A percentile compares a stretch with the other conserved stretches of the same genome.
Conservation (phyloP, 2,113 vertebrate genomes). For the Aldabrachelys gigantea region DNA sequence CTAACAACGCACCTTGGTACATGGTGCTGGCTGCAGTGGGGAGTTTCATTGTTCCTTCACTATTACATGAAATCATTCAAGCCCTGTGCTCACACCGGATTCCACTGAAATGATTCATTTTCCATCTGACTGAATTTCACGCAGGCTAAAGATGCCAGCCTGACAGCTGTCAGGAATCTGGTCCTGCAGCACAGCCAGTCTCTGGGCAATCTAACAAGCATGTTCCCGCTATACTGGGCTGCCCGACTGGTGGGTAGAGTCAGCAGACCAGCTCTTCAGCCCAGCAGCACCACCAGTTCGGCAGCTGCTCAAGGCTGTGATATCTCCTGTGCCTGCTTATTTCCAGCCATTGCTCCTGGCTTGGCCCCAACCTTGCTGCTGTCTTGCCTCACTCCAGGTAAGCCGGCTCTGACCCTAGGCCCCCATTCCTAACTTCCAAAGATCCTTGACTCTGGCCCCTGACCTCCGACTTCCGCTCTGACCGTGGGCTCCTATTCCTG, state of each 20-base stretch:
- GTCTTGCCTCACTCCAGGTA: background rate
- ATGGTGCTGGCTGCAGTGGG: background rate
- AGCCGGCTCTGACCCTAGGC: background rate
- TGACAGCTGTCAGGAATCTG: background rate
- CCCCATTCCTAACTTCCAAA: background rate
- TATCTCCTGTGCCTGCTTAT: background rate
- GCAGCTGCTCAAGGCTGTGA: background rate
- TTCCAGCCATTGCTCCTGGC: background rate
- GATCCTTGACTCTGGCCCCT: background rate
- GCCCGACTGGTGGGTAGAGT: too few relatives aligned
- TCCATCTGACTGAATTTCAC: background rate
- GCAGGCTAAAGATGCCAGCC: background rate
- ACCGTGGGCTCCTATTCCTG: background rate
- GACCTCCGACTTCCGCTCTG: background rate
- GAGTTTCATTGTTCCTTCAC: background rate
- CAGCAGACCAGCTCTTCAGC: too few relatives aligned
- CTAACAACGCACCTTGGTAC: rapidly evolving
- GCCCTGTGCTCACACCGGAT: background rate
- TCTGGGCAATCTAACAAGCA: background rate
- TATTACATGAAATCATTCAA: rapidly evolving
- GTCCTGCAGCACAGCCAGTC: background rate
- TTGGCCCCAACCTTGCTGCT: background rate
- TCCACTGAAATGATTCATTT: rapidly evolving
- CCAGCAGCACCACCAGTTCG: background rate
- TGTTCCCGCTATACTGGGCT: too few relatives aligned